A percentile compares a stretch with the other conserved stretches of the same genome.
Conservation (phyloP, 2,888 invertebrate species). For the Tenthredo scrophulariae region DNA sequence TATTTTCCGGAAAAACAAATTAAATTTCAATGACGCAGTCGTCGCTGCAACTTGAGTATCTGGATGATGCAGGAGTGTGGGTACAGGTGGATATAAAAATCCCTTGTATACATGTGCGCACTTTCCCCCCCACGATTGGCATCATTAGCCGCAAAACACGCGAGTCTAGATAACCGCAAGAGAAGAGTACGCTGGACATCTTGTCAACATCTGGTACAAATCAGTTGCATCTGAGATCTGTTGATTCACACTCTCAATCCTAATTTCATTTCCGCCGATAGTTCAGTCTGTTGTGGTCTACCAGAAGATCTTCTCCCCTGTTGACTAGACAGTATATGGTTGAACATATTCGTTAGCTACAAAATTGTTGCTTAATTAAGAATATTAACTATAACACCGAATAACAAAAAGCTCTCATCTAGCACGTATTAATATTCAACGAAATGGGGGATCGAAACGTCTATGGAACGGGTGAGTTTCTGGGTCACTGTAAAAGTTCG, state of each 20-base stretch:
- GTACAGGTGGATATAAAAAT: not conserved
- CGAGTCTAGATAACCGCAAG: conserved; percentile 15
- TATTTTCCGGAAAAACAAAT: not conserved
- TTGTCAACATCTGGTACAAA: not conserved
- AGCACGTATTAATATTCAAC: not conserved
- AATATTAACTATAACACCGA: not conserved
- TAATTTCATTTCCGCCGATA: not conserved
- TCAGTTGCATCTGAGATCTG: conserved; percentile 30
- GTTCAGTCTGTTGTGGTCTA: not conserved
- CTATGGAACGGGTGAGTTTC: conserved; percentile 1
- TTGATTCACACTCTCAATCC: not conserved
- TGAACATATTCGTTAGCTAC: not conserved
- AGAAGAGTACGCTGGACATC: conserved; percentile 7
- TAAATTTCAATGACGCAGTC: not conserved
- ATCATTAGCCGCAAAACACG: conserved; percentile 79
- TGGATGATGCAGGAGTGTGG: not conserved
- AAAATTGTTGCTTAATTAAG: not conserved
- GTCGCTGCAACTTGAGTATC: not conserved
- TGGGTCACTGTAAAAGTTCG: not conserved
- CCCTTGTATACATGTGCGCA: not conserved
- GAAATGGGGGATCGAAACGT: not conserved
- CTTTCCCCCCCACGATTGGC: conserved; percentile 14
- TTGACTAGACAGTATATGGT: not conserved
- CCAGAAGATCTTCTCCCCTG: not conserved
- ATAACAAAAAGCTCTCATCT: not conserved